These are phyloP conservation scores for Tenthredo scrophulariae DNA, from an alignment of 2,888 invertebrate genomes.

Conservation along the genomic window DNA sequence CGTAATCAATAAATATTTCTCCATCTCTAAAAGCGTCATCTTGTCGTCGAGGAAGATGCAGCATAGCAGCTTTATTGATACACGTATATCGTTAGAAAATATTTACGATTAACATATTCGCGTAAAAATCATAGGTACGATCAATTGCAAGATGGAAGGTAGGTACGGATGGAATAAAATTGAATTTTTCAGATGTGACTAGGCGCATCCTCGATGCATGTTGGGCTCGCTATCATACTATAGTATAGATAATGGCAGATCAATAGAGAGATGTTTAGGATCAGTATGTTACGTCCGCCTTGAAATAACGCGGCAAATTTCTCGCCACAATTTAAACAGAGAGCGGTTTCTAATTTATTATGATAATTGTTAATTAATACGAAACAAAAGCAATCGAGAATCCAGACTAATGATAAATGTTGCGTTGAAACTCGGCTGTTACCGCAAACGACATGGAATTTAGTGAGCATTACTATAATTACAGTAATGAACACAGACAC, in stretches of 20 bases:
- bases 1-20: conserved; percentile 16
- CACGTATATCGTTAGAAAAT: neutral
- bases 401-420: neutral
- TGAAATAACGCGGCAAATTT: neutral
- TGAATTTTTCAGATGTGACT: neutral
- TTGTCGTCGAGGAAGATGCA: neutral
- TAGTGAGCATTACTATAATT: conserved; percentile 16
- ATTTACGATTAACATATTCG: neutral
- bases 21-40: neutral
- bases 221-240: neutral
- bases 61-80: neutral
- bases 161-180: neutral
- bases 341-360: neutral
- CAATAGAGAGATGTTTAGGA: neutral
- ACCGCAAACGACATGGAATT: neutral
- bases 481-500: conserved; percentile 9
- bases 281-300: neutral
- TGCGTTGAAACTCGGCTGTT: conserved; percentile 12
- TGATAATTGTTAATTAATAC: conserved; percentile 11
- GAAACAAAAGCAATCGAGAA: conserved; percentile 2
- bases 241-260: neutral
- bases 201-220: conserved; percentile 3
- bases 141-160: neutral
- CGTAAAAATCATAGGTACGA: neutral
- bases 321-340: neutral